Base-by-base conservation (phyloP, 2,797 vertebrate species). In the Aratinga solstitialis region DNA sequence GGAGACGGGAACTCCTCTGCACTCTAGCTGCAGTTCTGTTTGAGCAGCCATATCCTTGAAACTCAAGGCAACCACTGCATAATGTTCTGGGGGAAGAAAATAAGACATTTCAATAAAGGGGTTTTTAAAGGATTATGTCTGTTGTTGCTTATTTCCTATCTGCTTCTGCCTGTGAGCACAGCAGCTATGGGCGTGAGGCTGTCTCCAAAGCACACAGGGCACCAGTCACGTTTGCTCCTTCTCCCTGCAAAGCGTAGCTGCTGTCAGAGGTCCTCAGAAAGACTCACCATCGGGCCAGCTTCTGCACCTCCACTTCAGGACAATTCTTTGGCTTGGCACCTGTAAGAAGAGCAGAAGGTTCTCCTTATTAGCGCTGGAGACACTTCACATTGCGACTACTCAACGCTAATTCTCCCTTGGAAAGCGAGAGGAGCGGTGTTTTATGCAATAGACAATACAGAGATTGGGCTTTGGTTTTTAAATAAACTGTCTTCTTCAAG, bases 221-320 rank as follows among this genome's bases (percentile, higher is more conserved):
- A 47, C 7, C 27, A 29, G 38, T 19, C 62, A 5, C 1, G 0
- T 3, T 4, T 67, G 48, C 2, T 27, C 50, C 65, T 63, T 13
- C 34, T 32, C 62, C 71, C 47, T 34, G 24, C 66, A 7, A 4
- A 11, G 23, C 0, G 15, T 1, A 43, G 63, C n/a, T 47, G 27
- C 34, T 1, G 0, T 1, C 1, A 45, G 34, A 56, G 71, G 62
- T 4, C 50, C 61, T 22, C 36, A 30, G 2, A 19, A 9, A 9
- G 32, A 95, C 96, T 89, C 97, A 97, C 97, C 97, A 0, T 97
- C 97, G 9, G 97, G 97, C 97, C 97, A 98, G 86, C 74, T 98
- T 76, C 89, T 93, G 27, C 95, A 97, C 66, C 97, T 82, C 98
- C 97, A 98, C 92, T 97, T 98, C 93, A 97, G 95, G 78, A 96